Percentiles rank a stretch among this genome's conserved stretches.
These are phyloP conservation scores for Diplodus sargus DNA, from an alignment of 2,797 vertebrate genomes.

Conservation along the genomic window DNA sequence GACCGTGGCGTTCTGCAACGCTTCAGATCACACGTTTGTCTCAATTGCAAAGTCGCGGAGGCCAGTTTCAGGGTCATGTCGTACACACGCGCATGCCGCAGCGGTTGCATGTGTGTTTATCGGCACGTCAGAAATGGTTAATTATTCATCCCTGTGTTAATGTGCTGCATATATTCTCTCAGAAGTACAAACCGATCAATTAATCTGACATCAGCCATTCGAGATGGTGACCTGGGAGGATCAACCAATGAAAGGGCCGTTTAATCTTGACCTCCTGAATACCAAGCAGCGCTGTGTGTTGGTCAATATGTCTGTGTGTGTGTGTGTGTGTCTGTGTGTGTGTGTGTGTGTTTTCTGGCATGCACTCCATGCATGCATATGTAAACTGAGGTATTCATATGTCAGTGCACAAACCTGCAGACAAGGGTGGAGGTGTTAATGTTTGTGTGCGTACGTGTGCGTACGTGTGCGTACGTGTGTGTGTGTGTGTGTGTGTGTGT, in stretches of 20 bases:
- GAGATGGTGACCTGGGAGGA: conserved; percentile 67
- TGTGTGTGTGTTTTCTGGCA: conserved; percentile 6
- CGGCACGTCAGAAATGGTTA: conserved; percentile 25
- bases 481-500: neutral
- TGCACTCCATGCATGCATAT: neutral
- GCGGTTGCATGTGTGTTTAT: conserved; percentile 3
- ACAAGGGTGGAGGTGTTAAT: neutral
- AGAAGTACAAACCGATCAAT: conserved; percentile 67
- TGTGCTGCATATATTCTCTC: conserved; percentile 52
- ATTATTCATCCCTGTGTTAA: conserved; percentile 39
- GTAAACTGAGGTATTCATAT: neutral
- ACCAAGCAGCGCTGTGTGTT: conserved; percentile 19
- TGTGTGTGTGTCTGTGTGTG: neutral
- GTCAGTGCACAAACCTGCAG: neutral
- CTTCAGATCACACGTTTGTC: conserved; percentile 12
- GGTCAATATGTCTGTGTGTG: conserved; percentile 17
- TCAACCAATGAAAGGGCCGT: conserved; percentile 67
- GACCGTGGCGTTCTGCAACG: conserved; percentile 12
- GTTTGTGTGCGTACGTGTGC: no score
- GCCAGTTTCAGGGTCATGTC: neutral
- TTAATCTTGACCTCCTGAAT: conserved; percentile 74
- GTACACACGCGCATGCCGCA: neutral
- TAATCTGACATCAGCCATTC: conserved; percentile 68
- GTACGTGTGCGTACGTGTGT: neutral
- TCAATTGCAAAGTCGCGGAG: conserved; percentile 8